A percentile compares a stretch with the other conserved stretches of the same genome.
These are phyloP conservation scores for Thumatha senex DNA, from an alignment of 2,888 invertebrate species.

Conservation along the genomic window DNA sequence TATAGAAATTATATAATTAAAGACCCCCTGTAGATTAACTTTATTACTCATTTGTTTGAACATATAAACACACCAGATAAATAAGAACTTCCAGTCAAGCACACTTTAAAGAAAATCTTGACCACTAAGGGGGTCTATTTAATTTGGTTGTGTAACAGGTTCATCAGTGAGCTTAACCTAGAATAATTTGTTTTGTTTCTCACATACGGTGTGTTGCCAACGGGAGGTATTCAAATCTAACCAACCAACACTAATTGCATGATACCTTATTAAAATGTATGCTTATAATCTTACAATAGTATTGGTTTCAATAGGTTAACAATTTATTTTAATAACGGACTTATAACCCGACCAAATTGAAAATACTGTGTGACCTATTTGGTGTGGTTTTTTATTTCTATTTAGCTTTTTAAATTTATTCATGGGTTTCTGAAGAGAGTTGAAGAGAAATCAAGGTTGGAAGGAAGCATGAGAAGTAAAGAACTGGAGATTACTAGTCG, in stretches of 20 bases:
- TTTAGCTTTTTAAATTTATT: constrained; percentile 15
- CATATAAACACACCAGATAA: constrained; percentile 3
- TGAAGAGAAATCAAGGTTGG: no score
- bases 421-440: no score
- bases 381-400: constrained; percentile 14
- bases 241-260: constrained; percentile 25
- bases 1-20: constrained; percentile 65
- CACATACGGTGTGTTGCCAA: constrained; percentile 47
- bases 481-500: no score
- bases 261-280: constrained; percentile 21
- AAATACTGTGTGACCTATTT: constrained; percentile 12
- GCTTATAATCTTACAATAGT: constrained; percentile 18
- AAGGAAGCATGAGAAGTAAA: no score
- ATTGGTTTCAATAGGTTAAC: constrained; percentile 4
- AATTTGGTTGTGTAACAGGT: constrained; percentile 31
- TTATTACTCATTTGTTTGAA: constrained; percentile 54
- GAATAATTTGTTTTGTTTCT: constrained; percentile 64
- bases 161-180: constrained; percentile 41
- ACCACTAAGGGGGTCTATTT: constrained; percentile 16
- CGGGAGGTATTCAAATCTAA: constrained; percentile 42
- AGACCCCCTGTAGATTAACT: constrained; percentile 53
- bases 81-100: not conserved
- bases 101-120: not conserved
- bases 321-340: constrained; percentile 19
- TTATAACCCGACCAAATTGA: constrained; percentile 15